Percentiles rank a stretch among this genome's conserved stretches.
phyloP scores from a whole-genome alignment of 2,888 invertebrate species.

The Drosophila hamatofila region DNA sequence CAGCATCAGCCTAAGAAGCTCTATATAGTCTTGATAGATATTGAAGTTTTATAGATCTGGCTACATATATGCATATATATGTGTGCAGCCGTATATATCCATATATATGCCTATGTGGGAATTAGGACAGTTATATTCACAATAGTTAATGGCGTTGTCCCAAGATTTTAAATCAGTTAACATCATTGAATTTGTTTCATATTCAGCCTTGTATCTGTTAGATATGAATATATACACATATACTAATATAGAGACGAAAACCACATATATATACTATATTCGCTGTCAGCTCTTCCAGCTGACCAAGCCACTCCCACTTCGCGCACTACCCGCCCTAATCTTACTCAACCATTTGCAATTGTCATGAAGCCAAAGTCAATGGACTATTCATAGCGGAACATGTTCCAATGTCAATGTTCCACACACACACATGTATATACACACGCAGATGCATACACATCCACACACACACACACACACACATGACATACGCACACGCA shows the following conservation, averaged over 20 bases:
- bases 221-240: background rate
- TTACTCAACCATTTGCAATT: no score
- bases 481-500: background rate
- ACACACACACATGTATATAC: background rate
- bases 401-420: background rate
- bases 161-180: constrained; percentile 14
- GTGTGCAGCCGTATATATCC: background rate
- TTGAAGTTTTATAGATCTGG: background rate
- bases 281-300: constrained; percentile 7
- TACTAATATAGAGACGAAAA: background rate
- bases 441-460: background rate
- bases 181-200: background rate
- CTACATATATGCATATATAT: background rate
- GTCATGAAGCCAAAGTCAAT: no score
- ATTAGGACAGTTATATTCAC: background rate
- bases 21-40: background rate
- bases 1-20: background rate
- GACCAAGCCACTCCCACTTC: background rate
- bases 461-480: background rate
- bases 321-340: no score
- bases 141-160: background rate
- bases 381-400: background rate
- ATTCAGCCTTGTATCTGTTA: background rate
- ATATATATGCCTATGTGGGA: background rate
- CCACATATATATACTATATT: background rate